Conservation (phyloP, 2,113 vertebrate genomes). For the Ailuropoda melanoleuca region DNA sequence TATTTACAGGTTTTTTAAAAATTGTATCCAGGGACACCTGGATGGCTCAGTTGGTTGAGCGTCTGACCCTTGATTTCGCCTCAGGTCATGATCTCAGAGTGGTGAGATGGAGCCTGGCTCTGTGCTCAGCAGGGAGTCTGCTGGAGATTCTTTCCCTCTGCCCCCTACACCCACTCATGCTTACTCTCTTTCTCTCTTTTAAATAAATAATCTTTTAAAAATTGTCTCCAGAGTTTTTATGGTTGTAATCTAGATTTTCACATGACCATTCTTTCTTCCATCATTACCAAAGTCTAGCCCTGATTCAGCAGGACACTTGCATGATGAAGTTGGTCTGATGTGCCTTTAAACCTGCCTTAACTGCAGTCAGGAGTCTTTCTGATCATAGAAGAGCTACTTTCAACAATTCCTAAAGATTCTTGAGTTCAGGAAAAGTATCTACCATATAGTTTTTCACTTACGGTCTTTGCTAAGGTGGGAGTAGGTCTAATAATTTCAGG, state of each 20-base stretch:
- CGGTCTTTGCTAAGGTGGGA: neutral
- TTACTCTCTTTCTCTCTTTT: neutral
- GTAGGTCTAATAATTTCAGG: neutral
- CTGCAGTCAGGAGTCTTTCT: neutral
- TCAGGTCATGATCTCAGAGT: neutral
- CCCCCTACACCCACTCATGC: neutral
- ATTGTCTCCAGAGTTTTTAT: neutral
- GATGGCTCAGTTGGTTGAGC: neutral
- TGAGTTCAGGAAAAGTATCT: neutral
- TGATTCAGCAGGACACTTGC: neutral
- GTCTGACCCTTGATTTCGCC: neutral
- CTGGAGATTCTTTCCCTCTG: neutral
- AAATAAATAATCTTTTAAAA: neutral
- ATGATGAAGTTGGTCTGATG: neutral
- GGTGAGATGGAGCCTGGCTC: neutral
- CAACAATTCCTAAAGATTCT: neutral
- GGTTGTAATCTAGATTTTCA: neutral
- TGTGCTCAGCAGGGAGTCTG: neutral
- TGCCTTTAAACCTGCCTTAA: neutral
- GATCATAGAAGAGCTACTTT: neutral
- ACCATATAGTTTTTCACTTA: neutral
- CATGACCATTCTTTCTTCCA: neutral
- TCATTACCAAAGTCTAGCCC: neutral
- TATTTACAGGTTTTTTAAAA: neutral
- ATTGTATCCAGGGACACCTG: neutral